Conservation (phyloP, 2,888 invertebrate genomes). For the Cephus pygmeus region DNA sequence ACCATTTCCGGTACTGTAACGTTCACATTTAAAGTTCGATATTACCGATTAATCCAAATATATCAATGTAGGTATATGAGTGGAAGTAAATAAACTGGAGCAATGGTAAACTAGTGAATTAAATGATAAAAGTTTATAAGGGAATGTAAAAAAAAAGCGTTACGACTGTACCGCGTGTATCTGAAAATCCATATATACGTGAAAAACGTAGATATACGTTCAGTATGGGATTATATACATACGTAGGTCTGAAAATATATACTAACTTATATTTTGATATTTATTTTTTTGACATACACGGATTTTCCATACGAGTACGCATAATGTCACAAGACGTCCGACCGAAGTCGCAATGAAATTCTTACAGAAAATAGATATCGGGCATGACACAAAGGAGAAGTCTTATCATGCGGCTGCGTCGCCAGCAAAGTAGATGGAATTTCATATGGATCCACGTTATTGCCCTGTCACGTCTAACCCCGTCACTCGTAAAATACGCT, state of each 20-base stretch:
- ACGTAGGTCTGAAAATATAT: no score
- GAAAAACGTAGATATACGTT: no score
- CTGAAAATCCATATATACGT: no score
- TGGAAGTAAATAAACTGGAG: neutral
- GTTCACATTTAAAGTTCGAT: neutral
- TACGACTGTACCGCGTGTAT: neutral
- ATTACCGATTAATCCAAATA: neutral
- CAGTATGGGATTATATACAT: no score
- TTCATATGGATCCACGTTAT: slow-evolving; percentile 5
- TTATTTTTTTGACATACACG: no score
- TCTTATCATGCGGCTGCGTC: neutral
- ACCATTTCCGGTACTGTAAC: neutral
- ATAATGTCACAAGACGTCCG: neutral
- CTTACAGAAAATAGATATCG: neutral
- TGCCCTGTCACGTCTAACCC: slow-evolving; percentile 5
- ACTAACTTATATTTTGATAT: no score
- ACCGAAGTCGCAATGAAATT: neutral
- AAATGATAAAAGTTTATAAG: neutral
- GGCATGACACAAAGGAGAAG: neutral
- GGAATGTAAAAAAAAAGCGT: neutral
- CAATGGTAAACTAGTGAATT: no score
- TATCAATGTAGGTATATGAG: neutral
- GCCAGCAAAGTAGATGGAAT: neutral
- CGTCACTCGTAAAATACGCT: slow-evolving; percentile 1
- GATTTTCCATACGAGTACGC: neutral